Percentiles rank a stretch among this genome's conserved stretches.
phyloP scores from a whole-genome alignment of 2,113 vertebrate species.

The Nothocercus julius region DNA sequence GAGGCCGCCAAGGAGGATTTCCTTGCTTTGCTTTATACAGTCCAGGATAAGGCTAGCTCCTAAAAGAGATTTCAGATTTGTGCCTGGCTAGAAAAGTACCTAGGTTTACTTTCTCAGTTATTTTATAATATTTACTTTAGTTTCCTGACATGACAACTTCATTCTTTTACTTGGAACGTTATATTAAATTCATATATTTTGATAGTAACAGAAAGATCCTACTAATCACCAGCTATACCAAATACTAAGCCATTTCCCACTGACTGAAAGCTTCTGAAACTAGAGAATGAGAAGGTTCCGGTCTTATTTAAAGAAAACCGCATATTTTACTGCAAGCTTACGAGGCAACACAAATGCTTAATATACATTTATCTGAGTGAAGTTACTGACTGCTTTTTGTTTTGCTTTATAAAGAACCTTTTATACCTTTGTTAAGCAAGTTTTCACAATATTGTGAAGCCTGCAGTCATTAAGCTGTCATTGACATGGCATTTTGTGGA shows the following conservation, averaged over 20 bases:
- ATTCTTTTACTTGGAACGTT: background rate
- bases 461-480: background rate
- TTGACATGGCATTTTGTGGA: background rate
- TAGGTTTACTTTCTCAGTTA: background rate
- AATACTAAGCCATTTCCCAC: background rate
- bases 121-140: background rate
- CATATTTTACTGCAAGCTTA: background rate
- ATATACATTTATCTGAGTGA: background rate
- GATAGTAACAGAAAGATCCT: background rate
- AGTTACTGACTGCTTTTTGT: background rate
- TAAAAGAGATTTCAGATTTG: background rate
- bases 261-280: background rate
- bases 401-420: background rate
- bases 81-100: background rate
- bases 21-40: background rate
- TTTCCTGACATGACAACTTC: background rate
- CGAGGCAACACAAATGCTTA: background rate
- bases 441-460: constrained; percentile 45
- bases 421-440: background rate
- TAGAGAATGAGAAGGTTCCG: background rate
- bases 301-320: background rate
- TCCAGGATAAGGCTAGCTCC: background rate
- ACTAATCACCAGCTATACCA: background rate
- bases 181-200: background rate
- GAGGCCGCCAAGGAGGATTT: background rate